Percentiles rank a stretch among this genome's conserved stretches.
These are phyloP conservation scores for Macropis europaea DNA, from an alignment of 2,888 invertebrate species.

Conservation along the genomic window DNA sequence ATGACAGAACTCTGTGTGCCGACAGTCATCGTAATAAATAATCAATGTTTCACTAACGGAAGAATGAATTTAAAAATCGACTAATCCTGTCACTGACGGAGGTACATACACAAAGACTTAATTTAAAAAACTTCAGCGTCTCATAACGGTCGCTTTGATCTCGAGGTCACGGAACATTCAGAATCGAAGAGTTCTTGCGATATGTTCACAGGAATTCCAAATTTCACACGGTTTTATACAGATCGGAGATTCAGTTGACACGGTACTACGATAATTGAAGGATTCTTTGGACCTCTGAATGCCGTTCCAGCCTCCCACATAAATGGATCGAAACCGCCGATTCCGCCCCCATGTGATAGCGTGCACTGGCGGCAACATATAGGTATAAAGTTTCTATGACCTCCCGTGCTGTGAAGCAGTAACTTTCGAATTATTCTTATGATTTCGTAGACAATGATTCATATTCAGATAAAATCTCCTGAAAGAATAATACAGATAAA, in stretches of 20 bases:
- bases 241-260: neutral
- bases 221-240: neutral
- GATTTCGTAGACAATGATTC: neutral
- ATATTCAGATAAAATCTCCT: no score
- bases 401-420: neutral
- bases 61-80: constrained; percentile 9
- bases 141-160: neutral
- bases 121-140: neutral
- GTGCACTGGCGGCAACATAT: constrained; percentile 17
- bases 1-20: constrained; percentile 18
- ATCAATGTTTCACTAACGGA: neutral
- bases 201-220: neutral
- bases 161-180: neutral
- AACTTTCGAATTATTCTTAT: neutral
- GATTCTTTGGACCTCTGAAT: constrained; percentile 7
- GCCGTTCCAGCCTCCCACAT: constrained; percentile 19
- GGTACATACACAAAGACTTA: neutral
- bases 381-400: constrained; percentile 18
- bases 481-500: no score
- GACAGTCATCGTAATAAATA: constrained; percentile 17
- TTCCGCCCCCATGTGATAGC: constrained; percentile 57
- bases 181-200: neutral
- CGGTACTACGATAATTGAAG: neutral
- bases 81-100: neutral
- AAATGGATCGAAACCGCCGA: constrained; percentile 60